phyloP scores from a whole-genome alignment of 2,113 vertebrate species.

The Shinisaurus crocodilurus region DNA sequence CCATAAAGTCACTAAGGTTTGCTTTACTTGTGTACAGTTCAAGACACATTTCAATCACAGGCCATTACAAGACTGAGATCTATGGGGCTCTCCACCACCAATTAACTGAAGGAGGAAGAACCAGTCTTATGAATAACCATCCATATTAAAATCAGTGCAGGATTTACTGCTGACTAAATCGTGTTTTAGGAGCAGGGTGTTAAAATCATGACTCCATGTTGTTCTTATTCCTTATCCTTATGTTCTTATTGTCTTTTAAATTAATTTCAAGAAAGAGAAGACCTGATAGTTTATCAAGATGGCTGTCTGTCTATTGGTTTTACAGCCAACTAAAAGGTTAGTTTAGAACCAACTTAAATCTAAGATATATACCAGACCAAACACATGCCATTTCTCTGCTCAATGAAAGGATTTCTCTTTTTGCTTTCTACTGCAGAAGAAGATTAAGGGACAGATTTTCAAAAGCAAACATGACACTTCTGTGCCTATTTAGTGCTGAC shows the following conservation, averaged over 20 bases:
- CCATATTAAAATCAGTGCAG: background rate
- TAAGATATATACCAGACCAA: background rate
- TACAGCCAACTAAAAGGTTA: background rate
- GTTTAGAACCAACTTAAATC: background rate
- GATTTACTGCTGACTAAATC: background rate
- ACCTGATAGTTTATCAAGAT: background rate
- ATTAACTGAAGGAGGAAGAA: background rate
- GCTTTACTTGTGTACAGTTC: background rate
- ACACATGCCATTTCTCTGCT: slow-evolving; percentile 4
- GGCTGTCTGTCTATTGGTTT: background rate
- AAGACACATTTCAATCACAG: background rate
- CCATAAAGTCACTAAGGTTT: background rate
- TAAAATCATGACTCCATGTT: background rate
- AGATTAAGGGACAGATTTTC: slow-evolving; percentile 36
- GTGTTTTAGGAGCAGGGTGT: background rate
- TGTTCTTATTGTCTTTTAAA: background rate
- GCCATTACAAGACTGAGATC: background rate
- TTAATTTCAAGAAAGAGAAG: background rate
- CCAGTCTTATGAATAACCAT: background rate
- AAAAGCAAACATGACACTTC: slow-evolving; percentile 45
- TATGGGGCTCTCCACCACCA: background rate
- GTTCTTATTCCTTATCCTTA: background rate
- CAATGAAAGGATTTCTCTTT: slow-evolving; percentile 12
- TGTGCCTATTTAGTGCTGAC: slow-evolving; percentile 31
- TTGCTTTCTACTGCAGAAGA: slow-evolving; percentile 24